Evolutionary conservation across 2,888 invertebrate species (phyloP).

Genomic region (Mycalesis mineus): DNA sequence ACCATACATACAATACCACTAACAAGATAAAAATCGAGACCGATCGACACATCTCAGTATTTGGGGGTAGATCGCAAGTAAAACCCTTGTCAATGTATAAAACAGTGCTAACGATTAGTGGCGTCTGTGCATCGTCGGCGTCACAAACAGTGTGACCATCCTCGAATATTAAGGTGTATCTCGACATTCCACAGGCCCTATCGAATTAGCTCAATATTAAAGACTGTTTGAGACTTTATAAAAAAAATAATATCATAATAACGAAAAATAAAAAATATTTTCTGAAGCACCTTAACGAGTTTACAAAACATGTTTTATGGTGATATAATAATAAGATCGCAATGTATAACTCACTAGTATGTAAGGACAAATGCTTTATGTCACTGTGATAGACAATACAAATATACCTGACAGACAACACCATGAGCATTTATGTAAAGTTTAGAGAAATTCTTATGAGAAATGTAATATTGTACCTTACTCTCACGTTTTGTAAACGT

Average conservation of each 20-base stretch:
- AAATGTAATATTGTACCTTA: constrained; percentile 45
- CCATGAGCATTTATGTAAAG: constrained; percentile 59
- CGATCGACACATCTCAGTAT: not conserved
- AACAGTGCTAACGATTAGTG: not conserved
- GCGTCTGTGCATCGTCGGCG: constrained; percentile 1
- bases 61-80: not conserved
- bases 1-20: too few relatives aligned
- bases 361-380: constrained; percentile 77
- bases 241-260: constrained; percentile 59
- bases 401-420: constrained; percentile 64
- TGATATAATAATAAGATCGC: constrained; percentile 73
- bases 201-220: constrained; percentile 72
- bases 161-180: constrained; percentile 42
- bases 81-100: not conserved
- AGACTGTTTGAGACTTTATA: constrained; percentile 72
- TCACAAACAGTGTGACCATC: constrained; percentile 19
- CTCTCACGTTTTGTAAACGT: constrained; percentile 44
- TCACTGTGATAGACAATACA: constrained; percentile 75
- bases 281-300: constrained; percentile 72
- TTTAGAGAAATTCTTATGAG: constrained; percentile 42
- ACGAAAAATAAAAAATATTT: constrained; percentile 60
- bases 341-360: constrained; percentile 74
- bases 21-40: too few relatives aligned
- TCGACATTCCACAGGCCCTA: constrained; percentile 71
- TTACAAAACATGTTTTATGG: constrained; percentile 70